phyloP scores from a whole-genome alignment of 2,888 invertebrate genomes.

The Anaspis maculata region DNA sequence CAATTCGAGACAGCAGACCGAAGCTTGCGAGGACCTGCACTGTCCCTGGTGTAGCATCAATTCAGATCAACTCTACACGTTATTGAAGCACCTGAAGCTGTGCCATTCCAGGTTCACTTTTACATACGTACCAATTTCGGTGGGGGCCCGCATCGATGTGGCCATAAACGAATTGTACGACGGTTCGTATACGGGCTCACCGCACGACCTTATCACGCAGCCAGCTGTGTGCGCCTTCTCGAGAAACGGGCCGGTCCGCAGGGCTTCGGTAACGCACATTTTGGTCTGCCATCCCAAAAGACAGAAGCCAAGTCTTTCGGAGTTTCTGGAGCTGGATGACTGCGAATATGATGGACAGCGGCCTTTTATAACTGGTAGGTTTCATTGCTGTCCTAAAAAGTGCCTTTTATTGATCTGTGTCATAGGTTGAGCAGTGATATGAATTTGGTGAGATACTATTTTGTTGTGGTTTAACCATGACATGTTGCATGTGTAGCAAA shows the following conservation, averaged over 20 bases:
- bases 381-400: no score
- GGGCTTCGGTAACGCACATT: slow-evolving; percentile 70
- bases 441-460: no score
- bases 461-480: no score
- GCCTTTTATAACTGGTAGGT: slow-evolving; percentile 81
- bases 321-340: slow-evolving; percentile 83
- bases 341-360: slow-evolving; percentile 77
- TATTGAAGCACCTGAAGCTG: slow-evolving; percentile 87
- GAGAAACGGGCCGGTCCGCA: slow-evolving; percentile 58
- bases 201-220: slow-evolving; percentile 75
- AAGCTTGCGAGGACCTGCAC: slow-evolving; percentile 84
- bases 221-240: slow-evolving; percentile 65
- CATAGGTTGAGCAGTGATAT: no score
- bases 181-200: slow-evolving; percentile 90
- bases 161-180: slow-evolving; percentile 93
- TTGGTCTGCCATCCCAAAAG: slow-evolving; percentile 68
- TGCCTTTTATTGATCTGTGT: no score
- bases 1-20: slow-evolving; percentile 90
- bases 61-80: slow-evolving; percentile 76
- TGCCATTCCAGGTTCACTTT: slow-evolving; percentile 93
- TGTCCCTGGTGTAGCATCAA: slow-evolving; percentile 96
- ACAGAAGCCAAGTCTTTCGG: slow-evolving; percentile 62
- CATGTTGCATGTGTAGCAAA: no score
- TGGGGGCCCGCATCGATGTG: slow-evolving; percentile 85
- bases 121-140: slow-evolving; percentile 70